Evolutionary conservation across 2,113 vertebrate genomes (phyloP).

Genomic region (Gymnorhina tibicen): DNA sequence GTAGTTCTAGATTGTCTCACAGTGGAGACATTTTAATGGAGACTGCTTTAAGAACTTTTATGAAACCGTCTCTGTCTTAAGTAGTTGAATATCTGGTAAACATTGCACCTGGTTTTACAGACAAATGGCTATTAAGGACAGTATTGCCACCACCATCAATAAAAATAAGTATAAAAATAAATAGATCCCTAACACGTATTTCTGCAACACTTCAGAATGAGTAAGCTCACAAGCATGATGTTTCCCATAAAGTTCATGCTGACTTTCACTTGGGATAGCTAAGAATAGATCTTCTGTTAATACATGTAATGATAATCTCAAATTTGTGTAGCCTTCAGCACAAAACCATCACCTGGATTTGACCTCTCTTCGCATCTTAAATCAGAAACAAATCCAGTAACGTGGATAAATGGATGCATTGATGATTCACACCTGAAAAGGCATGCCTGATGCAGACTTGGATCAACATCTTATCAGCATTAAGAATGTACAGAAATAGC

Average conservation of each 20-base stretch:
- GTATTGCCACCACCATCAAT: not conserved
- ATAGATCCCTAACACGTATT: not conserved
- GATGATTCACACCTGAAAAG: not conserved
- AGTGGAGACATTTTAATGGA: not conserved
- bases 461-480: not conserved
- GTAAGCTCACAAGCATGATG: not conserved
- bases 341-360: not conserved
- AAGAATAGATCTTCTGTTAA: not conserved
- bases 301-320: not conserved
- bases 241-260: not conserved
- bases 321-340: not conserved
- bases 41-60: not conserved
- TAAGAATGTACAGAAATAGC: not conserved
- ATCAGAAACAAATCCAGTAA: not conserved
- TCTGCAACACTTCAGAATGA: not conserved
- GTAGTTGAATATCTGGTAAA: not conserved
- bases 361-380: not conserved
- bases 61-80: not conserved
- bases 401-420: not conserved
- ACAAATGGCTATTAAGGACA: not conserved
- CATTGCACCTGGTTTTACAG: not conserved
- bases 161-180: not conserved
- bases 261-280: not conserved
- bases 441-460: not conserved
- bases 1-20: not conserved